Base-by-base conservation (phyloP, 2,797 vertebrate genomes). In the Syndactyla subalaris region DNA sequence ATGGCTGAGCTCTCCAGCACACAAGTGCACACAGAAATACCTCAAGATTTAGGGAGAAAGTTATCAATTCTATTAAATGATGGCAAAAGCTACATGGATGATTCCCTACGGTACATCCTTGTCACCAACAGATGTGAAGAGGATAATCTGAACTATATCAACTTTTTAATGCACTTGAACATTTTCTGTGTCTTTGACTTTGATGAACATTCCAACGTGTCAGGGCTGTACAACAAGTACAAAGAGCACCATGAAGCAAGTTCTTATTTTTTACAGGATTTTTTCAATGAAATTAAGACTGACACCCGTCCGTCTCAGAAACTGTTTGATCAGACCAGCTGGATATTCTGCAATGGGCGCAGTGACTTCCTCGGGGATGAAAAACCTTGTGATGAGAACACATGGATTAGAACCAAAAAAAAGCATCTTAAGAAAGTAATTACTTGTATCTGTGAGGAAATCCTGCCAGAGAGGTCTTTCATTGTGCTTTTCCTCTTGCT, bases 111-210 rank as follows among this genome's bases (percentile, higher is more conserved):
- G 98, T 98, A 98, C 87, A 98, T 99, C 88, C 94, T 99, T 13
- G 96, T 99, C 71, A 98, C 98, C 92, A 99, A 99, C 96, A 97
- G 96, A 89, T 98, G 98, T 72, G 89, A 93, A 81, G 89, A 96
- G 9, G 91, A 98, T 10, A 91, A 98, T 74, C 95, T 99, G n/a
- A 77, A 88, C 20, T 70, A 84, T 67, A 97, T 98, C 3, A 95
- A 97, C 49, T 99, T 98, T 92, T 95, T 99, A 61, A 62, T 98
- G 67, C 98, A 98, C 88, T 92, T 98, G 96, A 98, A 98, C 5
- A 74, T 99, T 0, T 98, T 99, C 89, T 98, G 98, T 10, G 98
- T 98, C 43, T 99, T 99, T 85, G 98, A 99, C 91, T 99, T 99
- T 80, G 98, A 99, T 90, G 97, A 98, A 75, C 92, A 98, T 66